Conservation (phyloP, 2,888 invertebrate species). For the Brachyptera risi region DNA sequence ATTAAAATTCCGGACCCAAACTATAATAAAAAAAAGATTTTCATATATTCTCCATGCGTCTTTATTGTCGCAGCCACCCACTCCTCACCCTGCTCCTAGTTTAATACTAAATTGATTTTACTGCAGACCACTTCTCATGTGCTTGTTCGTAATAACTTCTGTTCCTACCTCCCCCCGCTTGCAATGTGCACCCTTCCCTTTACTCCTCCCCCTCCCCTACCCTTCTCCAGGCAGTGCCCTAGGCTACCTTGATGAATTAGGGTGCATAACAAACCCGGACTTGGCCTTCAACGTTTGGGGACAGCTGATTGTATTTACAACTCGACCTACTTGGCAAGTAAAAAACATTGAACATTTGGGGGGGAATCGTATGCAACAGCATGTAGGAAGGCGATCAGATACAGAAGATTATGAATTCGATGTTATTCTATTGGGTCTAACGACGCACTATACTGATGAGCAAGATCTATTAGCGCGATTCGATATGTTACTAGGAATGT, state of each 20-base stretch:
- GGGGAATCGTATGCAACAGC: too few relatives aligned
- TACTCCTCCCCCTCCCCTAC: constrained; percentile 9
- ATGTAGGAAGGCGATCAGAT: too few relatives aligned
- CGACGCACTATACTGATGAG: too few relatives aligned
- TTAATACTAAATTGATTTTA: constrained; percentile 24
- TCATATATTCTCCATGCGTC: constrained; percentile 1
- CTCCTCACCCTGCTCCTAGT: constrained; percentile 10
- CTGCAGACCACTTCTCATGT: constrained; percentile 19
- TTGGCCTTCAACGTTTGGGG: constrained; percentile 17
- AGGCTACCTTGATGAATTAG: constrained; percentile 30
- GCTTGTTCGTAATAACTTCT: constrained; percentile 12
- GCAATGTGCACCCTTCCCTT: too few relatives aligned
- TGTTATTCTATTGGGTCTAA: too few relatives aligned
- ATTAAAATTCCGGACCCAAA: constrained; percentile 13
- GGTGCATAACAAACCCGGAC: constrained; percentile 30
- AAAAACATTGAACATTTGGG: constrained; percentile 12
- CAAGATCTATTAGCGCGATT: too few relatives aligned
- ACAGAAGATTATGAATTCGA: too few relatives aligned
- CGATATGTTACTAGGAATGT: too few relatives aligned
- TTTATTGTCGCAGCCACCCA: constrained; percentile 7
- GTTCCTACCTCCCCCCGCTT: background rate
- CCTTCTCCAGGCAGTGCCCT: constrained; percentile 19
- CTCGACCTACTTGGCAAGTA: background rate
- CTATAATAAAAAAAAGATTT: constrained; percentile 4
- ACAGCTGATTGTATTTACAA: constrained; percentile 27